A percentile compares a stretch with the other conserved stretches of the same genome.
These are phyloP conservation scores for Erebia palarica DNA, from an alignment of 2,888 invertebrate species.

Conservation along the genomic window DNA sequence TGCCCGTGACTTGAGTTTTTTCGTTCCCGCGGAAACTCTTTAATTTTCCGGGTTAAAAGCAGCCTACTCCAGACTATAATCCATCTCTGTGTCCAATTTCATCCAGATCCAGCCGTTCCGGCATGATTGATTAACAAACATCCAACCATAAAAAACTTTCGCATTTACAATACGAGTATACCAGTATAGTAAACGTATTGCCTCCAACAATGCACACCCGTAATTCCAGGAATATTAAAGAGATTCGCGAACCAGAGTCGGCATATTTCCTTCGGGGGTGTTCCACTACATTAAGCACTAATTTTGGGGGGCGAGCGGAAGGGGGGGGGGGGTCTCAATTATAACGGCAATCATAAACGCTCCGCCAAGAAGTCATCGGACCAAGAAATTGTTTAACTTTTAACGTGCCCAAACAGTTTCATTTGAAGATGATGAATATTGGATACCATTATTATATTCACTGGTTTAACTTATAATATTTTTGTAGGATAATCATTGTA, in stretches of 20 bases:
- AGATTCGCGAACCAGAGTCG: conserved; percentile 37
- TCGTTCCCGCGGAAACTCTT: too few species aligned
- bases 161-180: too few species aligned
- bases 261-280: conserved; percentile 45
- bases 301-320: conserved; percentile 42
- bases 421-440: background rate
- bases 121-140: too few species aligned
- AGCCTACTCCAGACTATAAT: too few species aligned
- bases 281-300: conserved; percentile 71
- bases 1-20: too few species aligned
- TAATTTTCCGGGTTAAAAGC: too few species aligned
- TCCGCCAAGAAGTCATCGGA: conserved; percentile 25
- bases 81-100: too few species aligned
- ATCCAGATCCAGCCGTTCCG: too few species aligned
- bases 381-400: conserved; percentile 38
- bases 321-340: conserved; percentile 36
- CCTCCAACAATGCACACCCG: conserved; percentile 6
- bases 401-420: conserved; percentile 2
- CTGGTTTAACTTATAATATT: too few species aligned
- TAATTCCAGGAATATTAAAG: conserved; percentile 51
- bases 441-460: too few species aligned
- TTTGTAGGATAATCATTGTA: too few species aligned
- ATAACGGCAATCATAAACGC: conserved; percentile 41
- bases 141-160: too few species aligned
- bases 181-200: background rate